Conservation (phyloP, 2,888 invertebrate genomes). For the Aelia acuminata region DNA sequence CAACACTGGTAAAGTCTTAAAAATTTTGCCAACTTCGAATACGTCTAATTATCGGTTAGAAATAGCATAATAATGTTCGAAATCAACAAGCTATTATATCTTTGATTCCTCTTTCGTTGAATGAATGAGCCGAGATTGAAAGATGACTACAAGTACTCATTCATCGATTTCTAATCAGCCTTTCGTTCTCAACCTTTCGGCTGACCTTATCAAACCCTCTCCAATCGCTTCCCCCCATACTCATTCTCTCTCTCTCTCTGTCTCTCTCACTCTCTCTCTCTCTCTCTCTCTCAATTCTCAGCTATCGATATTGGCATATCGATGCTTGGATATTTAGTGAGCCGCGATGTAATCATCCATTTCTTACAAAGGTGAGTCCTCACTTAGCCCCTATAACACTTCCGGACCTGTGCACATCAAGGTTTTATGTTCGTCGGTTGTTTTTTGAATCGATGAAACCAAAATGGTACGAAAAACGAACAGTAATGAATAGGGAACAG, state of each 20-base stretch:
- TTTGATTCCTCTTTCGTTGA: neutral
- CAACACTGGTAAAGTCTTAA: too few relatives aligned
- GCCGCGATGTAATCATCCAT: neutral
- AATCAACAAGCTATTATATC: neutral
- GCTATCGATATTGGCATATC: too few relatives aligned
- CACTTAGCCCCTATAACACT: neutral
- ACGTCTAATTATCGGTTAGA: too few relatives aligned
- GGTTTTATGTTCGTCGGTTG: too few relatives aligned
- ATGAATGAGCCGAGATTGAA: neutral
- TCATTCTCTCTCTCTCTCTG: too few relatives aligned
- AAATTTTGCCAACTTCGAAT: too few relatives aligned
- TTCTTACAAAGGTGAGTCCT: neutral
- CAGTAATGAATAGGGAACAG: too few relatives aligned
- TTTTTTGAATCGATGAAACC: too few relatives aligned
- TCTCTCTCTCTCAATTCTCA: neutral
- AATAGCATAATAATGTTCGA: neutral
- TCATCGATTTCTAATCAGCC: neutral
- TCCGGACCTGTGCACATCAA: too few relatives aligned
- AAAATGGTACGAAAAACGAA: too few relatives aligned
- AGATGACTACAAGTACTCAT: neutral
- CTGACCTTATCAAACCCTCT: constrained; percentile 1
- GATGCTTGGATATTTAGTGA: neutral
- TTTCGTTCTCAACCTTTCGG: constrained; percentile 5
- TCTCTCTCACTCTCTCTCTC: neutral
- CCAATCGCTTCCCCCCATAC: neutral